Evolutionary conservation across 2,113 vertebrate species (phyloP).

Genomic region (Vimba vimba): DNA sequence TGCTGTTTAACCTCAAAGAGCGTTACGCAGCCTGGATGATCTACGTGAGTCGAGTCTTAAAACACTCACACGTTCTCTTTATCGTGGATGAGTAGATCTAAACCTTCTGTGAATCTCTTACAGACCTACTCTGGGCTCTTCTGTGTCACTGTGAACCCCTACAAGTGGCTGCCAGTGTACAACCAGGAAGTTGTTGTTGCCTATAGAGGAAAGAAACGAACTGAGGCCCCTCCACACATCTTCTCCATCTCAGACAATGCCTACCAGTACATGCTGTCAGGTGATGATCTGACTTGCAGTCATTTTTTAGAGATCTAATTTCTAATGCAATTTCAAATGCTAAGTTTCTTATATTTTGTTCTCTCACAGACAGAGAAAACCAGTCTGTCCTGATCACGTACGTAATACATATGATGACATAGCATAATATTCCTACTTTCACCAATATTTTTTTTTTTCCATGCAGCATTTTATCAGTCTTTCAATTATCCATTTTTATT

Average conservation of each 20-base stretch:
- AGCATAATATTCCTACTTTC: background rate
- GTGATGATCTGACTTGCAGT: background rate
- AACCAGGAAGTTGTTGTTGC: background rate
- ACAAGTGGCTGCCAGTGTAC: constrained; percentile 91
- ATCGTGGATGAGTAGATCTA: too few relatives aligned
- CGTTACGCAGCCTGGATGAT: constrained; percentile 85
- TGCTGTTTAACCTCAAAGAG: constrained; percentile 85
- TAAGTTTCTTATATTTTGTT: background rate
- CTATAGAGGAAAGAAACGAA: constrained; percentile 55
- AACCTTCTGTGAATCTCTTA: too few relatives aligned
- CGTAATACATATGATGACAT: constrained; percentile 53
- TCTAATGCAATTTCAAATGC: background rate
- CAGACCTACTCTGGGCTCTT: constrained; percentile 67
- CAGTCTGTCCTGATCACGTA: constrained; percentile 89
- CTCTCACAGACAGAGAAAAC: constrained; percentile 74
- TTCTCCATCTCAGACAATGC: constrained; percentile 37
- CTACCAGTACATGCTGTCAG: constrained; percentile 83
- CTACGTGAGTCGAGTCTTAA: constrained; percentile 73
- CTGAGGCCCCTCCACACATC: constrained; percentile 24
- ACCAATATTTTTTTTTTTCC: background rate
- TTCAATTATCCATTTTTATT: too few relatives aligned
- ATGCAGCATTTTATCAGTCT: background rate
- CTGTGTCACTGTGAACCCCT: constrained; percentile 75
- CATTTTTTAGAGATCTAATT: background rate
- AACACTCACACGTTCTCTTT: too few relatives aligned